Evolutionary conservation across 2,113 vertebrate species (phyloP).

Genomic region (Phylloscopus whistleri): DNA sequence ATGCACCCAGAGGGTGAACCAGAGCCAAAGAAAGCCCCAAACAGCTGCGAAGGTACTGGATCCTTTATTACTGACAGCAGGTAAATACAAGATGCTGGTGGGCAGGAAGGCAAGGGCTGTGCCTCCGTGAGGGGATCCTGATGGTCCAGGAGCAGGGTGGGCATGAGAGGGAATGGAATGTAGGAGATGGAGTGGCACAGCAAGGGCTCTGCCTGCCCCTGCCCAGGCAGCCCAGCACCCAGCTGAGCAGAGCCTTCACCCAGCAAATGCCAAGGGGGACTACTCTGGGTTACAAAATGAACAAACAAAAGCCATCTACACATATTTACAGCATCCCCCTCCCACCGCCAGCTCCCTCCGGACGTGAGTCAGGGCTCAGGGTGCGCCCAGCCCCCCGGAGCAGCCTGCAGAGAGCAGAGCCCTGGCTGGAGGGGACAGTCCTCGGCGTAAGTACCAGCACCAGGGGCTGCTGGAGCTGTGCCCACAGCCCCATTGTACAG

Average conservation of each 20-base stretch:
- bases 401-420: not conserved
- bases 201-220: fast-evolving
- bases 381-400: fast-evolving
- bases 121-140: not conserved
- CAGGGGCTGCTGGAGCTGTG: not conserved
- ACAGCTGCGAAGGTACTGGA: not conserved
- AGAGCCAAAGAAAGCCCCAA: not conserved
- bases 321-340: not conserved
- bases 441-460: not conserved
- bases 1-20: not conserved
- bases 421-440: not conserved
- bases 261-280: not conserved
- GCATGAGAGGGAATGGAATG: fast-evolving
- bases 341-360: fast-evolving
- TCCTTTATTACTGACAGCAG: constrained; percentile 31
- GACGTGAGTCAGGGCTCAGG: fast-evolving
- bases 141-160: fast-evolving
- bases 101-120: not conserved
- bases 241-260: not conserved
- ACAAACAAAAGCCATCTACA: constrained; percentile 34
- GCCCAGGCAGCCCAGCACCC: not conserved
- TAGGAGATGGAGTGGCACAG: fast-evolving
- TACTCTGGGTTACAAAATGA: not conserved
- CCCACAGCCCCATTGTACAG: not conserved
- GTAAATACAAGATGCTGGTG: constrained; percentile 1